Evolutionary conservation across 1,140 invertebrate species (phyloP).

Genomic region (Zeugodacus cucurbitae): DNA sequence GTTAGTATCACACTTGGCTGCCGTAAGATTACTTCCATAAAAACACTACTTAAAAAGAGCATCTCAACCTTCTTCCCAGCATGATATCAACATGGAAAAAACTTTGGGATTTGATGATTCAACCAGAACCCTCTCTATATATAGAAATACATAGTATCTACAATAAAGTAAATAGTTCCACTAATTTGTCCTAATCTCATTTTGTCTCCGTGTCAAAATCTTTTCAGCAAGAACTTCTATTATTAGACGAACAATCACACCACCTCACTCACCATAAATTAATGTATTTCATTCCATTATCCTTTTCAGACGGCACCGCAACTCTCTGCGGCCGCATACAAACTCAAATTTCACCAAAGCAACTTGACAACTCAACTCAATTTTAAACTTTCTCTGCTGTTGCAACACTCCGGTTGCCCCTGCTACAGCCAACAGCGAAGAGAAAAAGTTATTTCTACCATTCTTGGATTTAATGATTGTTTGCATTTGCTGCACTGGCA

Average conservation of each 20-base stretch:
- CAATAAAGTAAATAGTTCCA: too few relatives aligned
- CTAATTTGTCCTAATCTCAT: not conserved
- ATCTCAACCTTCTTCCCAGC: too few relatives aligned
- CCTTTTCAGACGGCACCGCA: not conserved
- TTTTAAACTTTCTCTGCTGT: not conserved
- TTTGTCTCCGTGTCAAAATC: not conserved
- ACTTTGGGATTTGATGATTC: too few relatives aligned
- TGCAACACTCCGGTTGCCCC: not conserved
- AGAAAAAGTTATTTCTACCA: too few relatives aligned
- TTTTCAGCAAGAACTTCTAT: not conserved
- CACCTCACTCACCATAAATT: not conserved
- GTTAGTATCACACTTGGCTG: too few relatives aligned
- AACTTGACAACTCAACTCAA: constrained; percentile 9
- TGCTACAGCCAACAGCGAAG: too few relatives aligned
- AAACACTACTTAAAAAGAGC: too few relatives aligned
- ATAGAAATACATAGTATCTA: too few relatives aligned
- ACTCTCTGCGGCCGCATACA: not conserved
- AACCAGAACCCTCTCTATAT: too few relatives aligned
- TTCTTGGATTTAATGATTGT: constrained; percentile 22
- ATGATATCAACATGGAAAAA: too few relatives aligned
- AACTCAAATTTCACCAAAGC: not conserved
- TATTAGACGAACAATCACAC: not conserved
- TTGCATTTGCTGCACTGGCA: not conserved
- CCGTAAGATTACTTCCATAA: too few relatives aligned
- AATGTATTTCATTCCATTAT: not conserved